A percentile compares a stretch with the other conserved stretches of the same genome.
Evolutionary conservation across 2,888 invertebrate genomes (phyloP).

Genomic region (Hydriomena furcata): DNA sequence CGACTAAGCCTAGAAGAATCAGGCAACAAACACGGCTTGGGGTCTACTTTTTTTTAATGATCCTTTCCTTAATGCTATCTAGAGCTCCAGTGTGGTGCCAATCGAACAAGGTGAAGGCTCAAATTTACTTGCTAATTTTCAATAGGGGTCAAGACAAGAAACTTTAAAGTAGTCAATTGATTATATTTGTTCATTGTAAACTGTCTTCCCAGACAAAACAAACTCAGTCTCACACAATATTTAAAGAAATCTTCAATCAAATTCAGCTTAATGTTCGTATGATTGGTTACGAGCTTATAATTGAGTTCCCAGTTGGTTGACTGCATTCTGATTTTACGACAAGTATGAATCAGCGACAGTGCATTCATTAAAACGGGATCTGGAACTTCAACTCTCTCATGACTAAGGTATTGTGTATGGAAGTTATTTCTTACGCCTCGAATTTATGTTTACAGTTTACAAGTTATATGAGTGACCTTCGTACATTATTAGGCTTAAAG

Average conservation of each 20-base stretch:
- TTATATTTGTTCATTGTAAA: no score
- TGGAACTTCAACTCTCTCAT: conserved; percentile 43
- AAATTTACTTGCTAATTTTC: no score
- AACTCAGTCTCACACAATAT: background rate
- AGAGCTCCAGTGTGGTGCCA: no score
- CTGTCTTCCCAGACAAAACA: background rate
- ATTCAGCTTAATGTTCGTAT: conserved; percentile 37
- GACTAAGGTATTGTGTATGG: conserved; percentile 47
- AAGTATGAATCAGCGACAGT: conserved; percentile 64
- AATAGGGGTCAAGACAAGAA: no score
- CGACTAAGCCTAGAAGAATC: no score
- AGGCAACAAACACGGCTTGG: no score
- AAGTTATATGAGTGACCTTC: no score
- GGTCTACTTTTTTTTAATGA: no score
- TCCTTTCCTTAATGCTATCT: no score
- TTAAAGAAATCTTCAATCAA: conserved; percentile 24
- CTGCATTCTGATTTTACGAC: conserved; percentile 65
- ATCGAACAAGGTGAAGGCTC: no score
- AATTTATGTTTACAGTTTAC: background rate
- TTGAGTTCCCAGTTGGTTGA: conserved; percentile 56
- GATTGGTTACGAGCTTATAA: conserved; percentile 44
- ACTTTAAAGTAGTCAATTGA: no score
- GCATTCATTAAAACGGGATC: conserved; percentile 61
- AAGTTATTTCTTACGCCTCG: conserved; percentile 9
- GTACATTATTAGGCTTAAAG: no score